Base-by-base conservation (phyloP, 2,113 vertebrate species). In the Phocoena sinus region DNA sequence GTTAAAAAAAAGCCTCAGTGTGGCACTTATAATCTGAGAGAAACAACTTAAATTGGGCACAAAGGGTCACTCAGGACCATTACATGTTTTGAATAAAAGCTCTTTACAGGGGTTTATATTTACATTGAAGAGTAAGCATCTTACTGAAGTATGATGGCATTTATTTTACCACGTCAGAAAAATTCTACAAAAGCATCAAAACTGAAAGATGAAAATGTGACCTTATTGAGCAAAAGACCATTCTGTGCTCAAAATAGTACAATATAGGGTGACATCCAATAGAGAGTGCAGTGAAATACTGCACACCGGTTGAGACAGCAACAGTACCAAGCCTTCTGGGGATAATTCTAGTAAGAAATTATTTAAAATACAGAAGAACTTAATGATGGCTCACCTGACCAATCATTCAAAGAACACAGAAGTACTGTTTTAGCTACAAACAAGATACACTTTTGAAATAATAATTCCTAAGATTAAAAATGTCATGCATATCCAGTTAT, bases 391-490 rank as follows among this genome's bases (percentile, higher is more conserved):
- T 92, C 41, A 77, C 17, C 65, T 85, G 38, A 89, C 47, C 81
- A 83, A 94, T 33, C 33, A 89, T 25, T 76, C 68, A 84, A 92
- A 70, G 3, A 95, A 68, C 31, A 60, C 94, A 41, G 53, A 95
- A 90, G 56, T 28, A 62, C 12, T 70, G 15, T 62, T 94, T 95
- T 95, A 90, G 85, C 89, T 96, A 70, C 9, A 71, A 97, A 74
- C 10, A 68, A 84, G 6, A 38, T 38, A 6, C 25, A 58, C 14
- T 91, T 8, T 26, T 82, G 17, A 96, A 90, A 86, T 60, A 87
- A 94, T 81, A 81, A 95, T 93, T 89, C 6, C 63, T 44, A 92
- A 91, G 26, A 74, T 89, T 53, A 93, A 95, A 94, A 90, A 53
- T 44, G 44, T 26, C 31, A 21, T 33, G 8, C 23, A 38, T 63